Evolutionary conservation across 2,888 invertebrate genomes (phyloP).

Genomic region (Phengaris arion): DNA sequence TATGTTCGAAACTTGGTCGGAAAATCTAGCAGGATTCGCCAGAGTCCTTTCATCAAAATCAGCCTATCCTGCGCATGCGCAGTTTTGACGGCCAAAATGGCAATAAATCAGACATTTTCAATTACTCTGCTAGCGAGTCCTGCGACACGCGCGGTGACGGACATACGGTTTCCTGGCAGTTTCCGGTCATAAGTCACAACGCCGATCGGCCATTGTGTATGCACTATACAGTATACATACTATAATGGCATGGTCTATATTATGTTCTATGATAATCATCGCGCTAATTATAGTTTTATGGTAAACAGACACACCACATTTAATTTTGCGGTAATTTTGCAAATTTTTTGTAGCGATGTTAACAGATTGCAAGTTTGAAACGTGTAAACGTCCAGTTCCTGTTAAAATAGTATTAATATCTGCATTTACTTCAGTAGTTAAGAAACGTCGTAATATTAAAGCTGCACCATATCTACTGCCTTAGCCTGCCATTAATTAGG

Average conservation of each 20-base stretch:
- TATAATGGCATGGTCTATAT: too few relatives aligned
- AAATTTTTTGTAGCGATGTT: too few relatives aligned
- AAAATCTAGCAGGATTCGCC: too few relatives aligned
- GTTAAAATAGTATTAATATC: too few relatives aligned
- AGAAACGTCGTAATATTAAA: too few relatives aligned
- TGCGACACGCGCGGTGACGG: slow-evolving; percentile 44
- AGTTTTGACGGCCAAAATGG: not conserved
- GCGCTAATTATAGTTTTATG: not conserved
- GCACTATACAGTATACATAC: not conserved
- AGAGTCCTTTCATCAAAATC: not conserved
- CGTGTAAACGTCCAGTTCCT: too few relatives aligned
- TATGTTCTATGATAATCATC: not conserved
- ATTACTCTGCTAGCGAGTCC: not conserved
- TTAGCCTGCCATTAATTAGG: too few relatives aligned
- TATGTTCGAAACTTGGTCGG: too few relatives aligned
- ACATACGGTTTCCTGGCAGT: slow-evolving; percentile 58
- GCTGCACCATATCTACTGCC: too few relatives aligned
- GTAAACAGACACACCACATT: not conserved
- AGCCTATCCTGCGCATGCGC: not conserved
- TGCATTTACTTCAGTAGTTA: too few relatives aligned
- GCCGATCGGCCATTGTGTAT: slow-evolving; percentile 31
- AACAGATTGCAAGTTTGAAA: too few relatives aligned
- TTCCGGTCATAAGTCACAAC: slow-evolving; percentile 54
- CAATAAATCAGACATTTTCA: not conserved
- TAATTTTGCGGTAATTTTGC: too few relatives aligned